phyloP scores from a whole-genome alignment of 1,140 invertebrate species.

The Caenorhabditis inopinata region DNA sequence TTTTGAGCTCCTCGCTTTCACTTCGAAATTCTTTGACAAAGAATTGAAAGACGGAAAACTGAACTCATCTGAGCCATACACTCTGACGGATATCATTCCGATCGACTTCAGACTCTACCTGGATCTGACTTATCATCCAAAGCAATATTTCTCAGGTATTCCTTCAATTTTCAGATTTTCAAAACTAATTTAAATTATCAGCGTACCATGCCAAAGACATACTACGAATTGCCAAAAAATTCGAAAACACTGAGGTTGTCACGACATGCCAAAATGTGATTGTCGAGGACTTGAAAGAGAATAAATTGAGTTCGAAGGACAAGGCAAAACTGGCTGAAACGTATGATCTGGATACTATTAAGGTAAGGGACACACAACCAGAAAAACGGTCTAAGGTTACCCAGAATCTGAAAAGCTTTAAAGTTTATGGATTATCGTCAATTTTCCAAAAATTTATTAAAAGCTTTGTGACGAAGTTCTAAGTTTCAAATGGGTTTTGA shows the following conservation, averaged over 20 bases:
- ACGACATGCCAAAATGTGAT: not conserved
- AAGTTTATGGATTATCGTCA: too few species aligned
- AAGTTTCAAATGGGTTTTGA: too few species aligned
- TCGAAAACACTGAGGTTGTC: not conserved
- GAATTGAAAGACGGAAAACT: not conserved
- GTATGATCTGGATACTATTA: not conserved
- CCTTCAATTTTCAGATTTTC: not conserved
- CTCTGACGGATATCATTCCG: not conserved
- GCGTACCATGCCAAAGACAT: not conserved
- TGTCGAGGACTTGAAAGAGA: not conserved
- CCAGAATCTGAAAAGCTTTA: too few species aligned
- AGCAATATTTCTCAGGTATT: not conserved
- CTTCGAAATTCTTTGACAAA: not conserved
- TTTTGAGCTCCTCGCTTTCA: not conserved
- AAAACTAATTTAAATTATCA: not conserved
- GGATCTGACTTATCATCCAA: not conserved
- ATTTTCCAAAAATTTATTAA: too few species aligned
- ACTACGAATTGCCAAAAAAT: not conserved
- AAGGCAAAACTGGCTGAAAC: not conserved
- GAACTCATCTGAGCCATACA: not conserved
- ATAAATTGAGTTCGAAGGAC: not conserved
- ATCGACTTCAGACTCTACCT: not conserved
- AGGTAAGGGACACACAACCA: too few species aligned
- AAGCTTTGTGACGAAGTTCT: too few species aligned
- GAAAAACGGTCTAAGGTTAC: too few species aligned